Evolutionary conservation across 2,113 vertebrate species (phyloP).

Genomic region (Aegithalos caudatus): DNA sequence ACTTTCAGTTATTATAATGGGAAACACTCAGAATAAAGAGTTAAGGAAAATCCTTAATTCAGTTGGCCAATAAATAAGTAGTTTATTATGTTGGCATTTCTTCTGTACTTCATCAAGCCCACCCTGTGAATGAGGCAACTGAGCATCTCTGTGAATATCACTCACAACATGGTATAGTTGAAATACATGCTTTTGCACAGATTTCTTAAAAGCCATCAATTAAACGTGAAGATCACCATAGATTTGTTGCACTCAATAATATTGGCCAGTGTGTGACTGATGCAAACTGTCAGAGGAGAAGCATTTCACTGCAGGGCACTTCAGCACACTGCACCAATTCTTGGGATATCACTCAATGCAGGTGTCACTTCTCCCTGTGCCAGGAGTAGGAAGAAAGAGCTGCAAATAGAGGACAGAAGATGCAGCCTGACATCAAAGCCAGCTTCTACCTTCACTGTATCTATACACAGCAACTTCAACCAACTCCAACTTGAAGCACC

Average conservation of each 20-base stretch:
- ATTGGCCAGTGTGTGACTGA: fast-evolving
- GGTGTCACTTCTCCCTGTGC: not conserved
- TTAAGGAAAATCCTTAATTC: not conserved
- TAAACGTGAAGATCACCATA: not conserved
- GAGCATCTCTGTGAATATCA: not conserved
- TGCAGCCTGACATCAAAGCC: not conserved
- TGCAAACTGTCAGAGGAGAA: not conserved
- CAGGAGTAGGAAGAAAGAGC: not conserved
- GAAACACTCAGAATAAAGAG: not conserved
- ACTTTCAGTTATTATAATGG: not conserved
- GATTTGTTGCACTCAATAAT: not conserved
- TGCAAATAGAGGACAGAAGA: not conserved
- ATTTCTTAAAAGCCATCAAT: not conserved
- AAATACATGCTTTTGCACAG: not conserved
- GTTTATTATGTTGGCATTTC: not conserved
- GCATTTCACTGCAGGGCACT: not conserved
- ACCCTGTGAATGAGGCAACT: not conserved
- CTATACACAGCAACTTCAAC: not conserved
- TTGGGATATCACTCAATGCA: not conserved
- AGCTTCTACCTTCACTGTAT: not conserved
- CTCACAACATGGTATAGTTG: not conserved
- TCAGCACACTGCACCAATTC: not conserved
- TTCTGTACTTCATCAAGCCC: not conserved
- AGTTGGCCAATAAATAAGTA: not conserved
- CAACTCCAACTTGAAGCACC: not conserved